Evolutionary conservation across 1,140 invertebrate species (phyloP), one percentile per base, ranked within the genome.

Genomic region (Cyphomyrmex costatus): DNA sequence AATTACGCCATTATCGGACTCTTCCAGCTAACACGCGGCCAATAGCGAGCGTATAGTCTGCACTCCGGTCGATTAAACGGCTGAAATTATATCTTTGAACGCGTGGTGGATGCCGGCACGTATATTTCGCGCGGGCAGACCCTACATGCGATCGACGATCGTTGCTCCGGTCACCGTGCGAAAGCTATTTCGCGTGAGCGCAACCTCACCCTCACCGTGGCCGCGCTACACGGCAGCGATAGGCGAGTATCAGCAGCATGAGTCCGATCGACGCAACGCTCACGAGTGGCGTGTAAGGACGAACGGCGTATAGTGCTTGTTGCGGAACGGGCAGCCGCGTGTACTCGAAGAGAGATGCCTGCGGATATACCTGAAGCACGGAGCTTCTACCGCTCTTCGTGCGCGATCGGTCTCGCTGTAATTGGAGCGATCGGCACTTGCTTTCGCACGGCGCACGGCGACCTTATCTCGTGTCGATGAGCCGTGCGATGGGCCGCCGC

Each of bases 401-500:
- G 82, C 73, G 79, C 74, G 70, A 88, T 73, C 80, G 36, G 46
- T 83, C 80, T 68, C 73, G 65, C 58, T 88, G 92, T 92, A 92
- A 93, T 93, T 93, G 92, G 92, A 93, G 92, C 92, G 92, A 92
- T 92, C 91, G 89, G 90, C 89, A 92, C 92, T 92, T 92, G 93
- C 92, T 93, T 93, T 92, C 92, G 87, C 92, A 91, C 92, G 91
- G 85, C 84, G 87, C 88, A 88, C 74, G 30, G 92, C 68, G 79
- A 73, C 79, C 79, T 83, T 56, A 70, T 79, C 58, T 27, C 61
- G 73, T 65, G 68, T 65, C 60, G 77, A 63, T 33, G 79, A 71
- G 73, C 66, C 80, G 36, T 70, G n/a, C n/a, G 84, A 71, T 87
- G 36, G 36, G 19, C 80, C 85, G 89, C 89, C n/a, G n/a, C n/a